Base-by-base conservation (phyloP, 2,797 vertebrate genomes). In the Antrozous pallidus region DNA sequence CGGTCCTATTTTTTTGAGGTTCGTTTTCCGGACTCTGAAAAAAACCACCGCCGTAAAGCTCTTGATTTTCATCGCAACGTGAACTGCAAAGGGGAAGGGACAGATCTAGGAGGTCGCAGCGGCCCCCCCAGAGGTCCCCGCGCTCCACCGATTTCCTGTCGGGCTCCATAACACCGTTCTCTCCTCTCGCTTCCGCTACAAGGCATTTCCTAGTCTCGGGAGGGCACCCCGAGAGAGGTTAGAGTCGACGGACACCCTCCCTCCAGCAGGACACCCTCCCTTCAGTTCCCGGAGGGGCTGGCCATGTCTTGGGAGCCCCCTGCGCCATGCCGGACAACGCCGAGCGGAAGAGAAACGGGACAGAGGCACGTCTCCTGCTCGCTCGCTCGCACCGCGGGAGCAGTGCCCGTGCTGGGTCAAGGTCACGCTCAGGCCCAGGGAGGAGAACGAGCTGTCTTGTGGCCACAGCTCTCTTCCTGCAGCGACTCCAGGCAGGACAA, bases 121-220 rank as follows among this genome's bases (percentile, higher is more conserved):
- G 26, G 54, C 63, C 22, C 56, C 67, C 22, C 18, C 8, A n/a
- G 33, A 71, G 45, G 26, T n/a, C 26, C 40, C 24, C 14, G 12
- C 0, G 73, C 14, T 3, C 26, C 4, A 11, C 0, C 28, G 9
- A 58, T 82, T 56, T 71, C 74, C 74, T 85, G 56, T 92, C 51
- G 82, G 85, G 56, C 40, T 49, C 42, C 14, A 40, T 33, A 38
- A 31, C 14, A 51, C n/a, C 17, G 4, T 26, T 49, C 36, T 63
- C 71, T 74, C 45, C 51, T 4, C 0, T 45, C 13, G 58, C 2
- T 1, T 18, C 6, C 0, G 5, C 10, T 0, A 0, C 10, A 0
- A 49, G 14, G 14, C 14, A 13, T 8, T 14, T 38, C 61, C 28
- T 16, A 0, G 5, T 20, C 3, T 0, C 12, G 28, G 73, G 12